Evolutionary conservation across 2,888 invertebrate species (phyloP).

Genomic region (Nephrotoma appendiculata): DNA sequence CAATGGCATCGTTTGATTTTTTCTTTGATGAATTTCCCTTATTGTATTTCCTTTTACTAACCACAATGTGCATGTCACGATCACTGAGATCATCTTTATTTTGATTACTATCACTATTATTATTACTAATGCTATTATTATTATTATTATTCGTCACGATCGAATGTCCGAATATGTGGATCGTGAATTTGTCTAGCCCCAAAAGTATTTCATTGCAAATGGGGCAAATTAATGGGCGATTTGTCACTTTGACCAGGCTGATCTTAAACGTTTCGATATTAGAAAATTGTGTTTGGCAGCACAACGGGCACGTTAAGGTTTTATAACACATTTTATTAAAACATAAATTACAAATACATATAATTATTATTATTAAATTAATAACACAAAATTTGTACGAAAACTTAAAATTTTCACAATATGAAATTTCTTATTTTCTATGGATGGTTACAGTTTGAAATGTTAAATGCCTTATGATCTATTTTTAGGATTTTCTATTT

Average conservation of each 20-base stretch:
- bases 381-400: background rate
- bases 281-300: conserved; percentile 56
- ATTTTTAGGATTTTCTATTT: conserved; percentile 1
- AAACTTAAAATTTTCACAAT: background rate
- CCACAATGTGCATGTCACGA: background rate
- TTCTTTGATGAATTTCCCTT: background rate
- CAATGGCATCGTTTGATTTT: background rate
- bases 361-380: background rate
- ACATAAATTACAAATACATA: background rate
- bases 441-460: background rate
- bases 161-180: conserved; percentile 66
- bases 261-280: conserved; percentile 54
- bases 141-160: conserved; percentile 10
- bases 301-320: conserved; percentile 59
- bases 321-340: conserved; percentile 33
- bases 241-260: conserved; percentile 58
- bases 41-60: background rate
- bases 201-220: conserved; percentile 59
- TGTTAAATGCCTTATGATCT: background rate
- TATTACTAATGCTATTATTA: background rate
- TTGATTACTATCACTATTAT: background rate
- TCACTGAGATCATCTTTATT: background rate
- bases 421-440: background rate
- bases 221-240: conserved; percentile 59
- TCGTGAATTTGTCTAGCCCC: conserved; percentile 69